Evolutionary conservation across 2,113 vertebrate genomes (phyloP).

Genomic region (Callocephalon fimbriatum): DNA sequence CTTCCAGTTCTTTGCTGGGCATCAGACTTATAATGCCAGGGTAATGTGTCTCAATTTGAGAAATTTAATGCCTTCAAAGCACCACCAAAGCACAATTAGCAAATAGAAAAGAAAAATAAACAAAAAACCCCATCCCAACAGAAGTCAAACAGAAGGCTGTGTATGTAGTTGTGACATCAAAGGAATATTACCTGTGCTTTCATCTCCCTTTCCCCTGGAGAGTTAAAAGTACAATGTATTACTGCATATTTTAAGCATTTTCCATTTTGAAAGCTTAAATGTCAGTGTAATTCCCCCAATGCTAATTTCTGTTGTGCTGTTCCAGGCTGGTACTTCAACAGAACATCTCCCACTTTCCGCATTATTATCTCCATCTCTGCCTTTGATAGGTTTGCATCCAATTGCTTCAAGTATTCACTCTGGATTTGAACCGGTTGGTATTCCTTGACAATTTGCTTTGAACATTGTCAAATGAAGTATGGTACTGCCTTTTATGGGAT

Average conservation of each 20-base stretch:
- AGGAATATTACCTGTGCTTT: conserved; percentile 11
- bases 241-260: conserved; percentile 36
- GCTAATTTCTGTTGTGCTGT: not conserved
- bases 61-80: not conserved
- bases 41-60: not conserved
- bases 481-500: not conserved
- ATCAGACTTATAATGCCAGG: not conserved
- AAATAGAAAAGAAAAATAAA: not conserved
- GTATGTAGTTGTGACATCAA: conserved; percentile 14
- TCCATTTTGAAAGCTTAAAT: conserved; percentile 37
- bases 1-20: not conserved
- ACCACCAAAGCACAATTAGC: not conserved
- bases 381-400: not conserved
- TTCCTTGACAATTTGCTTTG: not conserved
- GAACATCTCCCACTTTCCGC: not conserved
- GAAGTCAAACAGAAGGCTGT: not conserved
- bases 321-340: not conserved
- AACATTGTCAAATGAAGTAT: not conserved
- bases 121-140: not conserved
- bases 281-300: not conserved
- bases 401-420: not conserved
- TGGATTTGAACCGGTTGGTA: not conserved
- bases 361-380: not conserved
- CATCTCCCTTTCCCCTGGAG: conserved; percentile 38
- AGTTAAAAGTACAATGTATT: conserved; percentile 25